A percentile compares a stretch with the other conserved stretches of the same genome.
Conservation (phyloP, 2,113 vertebrate genomes). For the Caracal caracal region DNA sequence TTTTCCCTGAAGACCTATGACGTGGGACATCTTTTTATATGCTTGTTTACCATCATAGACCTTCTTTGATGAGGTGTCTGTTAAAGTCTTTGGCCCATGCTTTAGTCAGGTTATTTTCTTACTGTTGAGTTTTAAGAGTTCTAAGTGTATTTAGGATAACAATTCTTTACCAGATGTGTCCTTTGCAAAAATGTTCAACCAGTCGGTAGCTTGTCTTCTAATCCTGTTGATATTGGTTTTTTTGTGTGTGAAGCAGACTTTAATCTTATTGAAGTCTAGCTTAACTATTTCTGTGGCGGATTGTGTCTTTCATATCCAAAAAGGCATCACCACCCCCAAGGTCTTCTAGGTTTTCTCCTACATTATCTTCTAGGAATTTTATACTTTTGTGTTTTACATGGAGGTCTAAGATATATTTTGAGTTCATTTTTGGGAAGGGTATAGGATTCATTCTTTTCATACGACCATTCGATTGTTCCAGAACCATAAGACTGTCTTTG, state of each 20-base stretch:
- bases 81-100: background rate
- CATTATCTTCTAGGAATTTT: background rate
- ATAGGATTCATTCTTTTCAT: background rate
- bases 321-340: background rate
- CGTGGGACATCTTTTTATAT: background rate
- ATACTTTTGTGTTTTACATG: background rate
- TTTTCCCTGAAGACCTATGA: background rate
- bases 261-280: background rate
- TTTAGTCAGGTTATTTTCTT: background rate
- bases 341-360: background rate
- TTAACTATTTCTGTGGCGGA: background rate
- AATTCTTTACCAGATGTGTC: background rate
- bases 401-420: background rate
- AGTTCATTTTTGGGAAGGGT: background rate
- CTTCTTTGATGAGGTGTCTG: background rate
- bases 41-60: background rate
- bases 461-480: background rate
- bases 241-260: background rate
- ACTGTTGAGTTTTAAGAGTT: background rate
- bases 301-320: background rate
- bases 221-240: background rate
- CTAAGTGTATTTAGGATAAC: background rate
- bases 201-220: background rate
- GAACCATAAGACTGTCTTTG: background rate
- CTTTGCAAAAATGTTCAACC: background rate